Percentiles rank a stretch among this genome's conserved stretches.
Conservation (phyloP, 1,140 invertebrate species). For the Aphaenogaster ashmeadi region DNA sequence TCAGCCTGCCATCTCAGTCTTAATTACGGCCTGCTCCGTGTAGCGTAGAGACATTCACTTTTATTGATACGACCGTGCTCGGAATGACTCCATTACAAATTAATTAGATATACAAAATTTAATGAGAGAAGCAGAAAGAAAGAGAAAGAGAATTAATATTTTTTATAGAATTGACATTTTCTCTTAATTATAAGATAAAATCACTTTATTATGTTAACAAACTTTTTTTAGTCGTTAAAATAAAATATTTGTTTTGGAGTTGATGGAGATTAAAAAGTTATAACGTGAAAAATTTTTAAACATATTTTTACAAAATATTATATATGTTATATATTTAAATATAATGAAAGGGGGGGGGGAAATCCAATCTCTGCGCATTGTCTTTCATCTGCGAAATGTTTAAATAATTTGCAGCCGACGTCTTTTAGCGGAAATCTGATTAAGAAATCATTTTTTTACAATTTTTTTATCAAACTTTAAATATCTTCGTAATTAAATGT, state of each 20-base stretch:
- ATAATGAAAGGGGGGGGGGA: neutral
- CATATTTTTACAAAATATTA: neutral
- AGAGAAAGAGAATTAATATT: constrained; percentile 1
- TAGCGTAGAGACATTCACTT: constrained; percentile 54
- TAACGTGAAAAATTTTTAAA: neutral
- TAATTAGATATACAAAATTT: constrained; percentile 26
- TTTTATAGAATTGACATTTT: neutral
- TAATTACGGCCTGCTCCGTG: constrained; percentile 53
- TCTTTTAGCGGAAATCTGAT: neutral
- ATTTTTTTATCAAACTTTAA: constrained; percentile 7
- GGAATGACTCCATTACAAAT: constrained; percentile 53
- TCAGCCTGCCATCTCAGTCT: constrained; percentile 55
- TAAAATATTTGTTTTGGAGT: constrained; percentile 6
- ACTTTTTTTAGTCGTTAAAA: neutral
- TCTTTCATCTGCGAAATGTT: neutral
- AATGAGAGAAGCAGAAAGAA: neutral
- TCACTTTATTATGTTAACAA: neutral
- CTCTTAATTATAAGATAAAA: neutral
- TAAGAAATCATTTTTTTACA: neutral
- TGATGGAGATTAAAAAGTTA: neutral
- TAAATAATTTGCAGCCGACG: neutral
- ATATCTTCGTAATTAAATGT: constrained; percentile 10
- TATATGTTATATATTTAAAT: neutral
- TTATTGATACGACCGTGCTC: constrained; percentile 41
- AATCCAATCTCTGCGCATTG: neutral